Evolutionary conservation across 1,140 invertebrate genomes (phyloP), one percentile per base, ranked within the genome.

Genomic region (Anagrus nilaparvatae): DNA sequence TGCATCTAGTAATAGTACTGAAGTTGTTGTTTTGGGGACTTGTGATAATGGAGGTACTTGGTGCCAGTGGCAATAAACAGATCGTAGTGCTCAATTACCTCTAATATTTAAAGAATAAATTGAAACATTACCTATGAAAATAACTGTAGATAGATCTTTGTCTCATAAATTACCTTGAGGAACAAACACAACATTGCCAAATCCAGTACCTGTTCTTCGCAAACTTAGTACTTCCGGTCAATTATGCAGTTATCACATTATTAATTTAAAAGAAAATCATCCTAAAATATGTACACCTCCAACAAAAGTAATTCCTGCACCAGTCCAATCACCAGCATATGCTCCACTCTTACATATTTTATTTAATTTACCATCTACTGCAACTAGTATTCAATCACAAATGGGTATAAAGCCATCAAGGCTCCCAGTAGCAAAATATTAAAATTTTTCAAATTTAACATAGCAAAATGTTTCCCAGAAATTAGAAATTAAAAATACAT

Each of bases 51-150:
- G 63, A 47, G 51, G 44, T 18, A 61, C 47, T 10, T 81, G 78
- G 78, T 63, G 70, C 45, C 70, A 72, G 24, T 81, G 77, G 75
- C 69, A 65, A 28, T 58, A 77, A 21, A 70, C 77, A 31, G 78
- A 79, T 42, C 62, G 64, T 29, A 65, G 69, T n/a, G 75, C 77
- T n/a, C 72, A 79, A 44, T 59, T 81, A 12, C 79, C 79, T 5
- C 47, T 75, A 3, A 63, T 70, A 19, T 57, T 65, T 14, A 59
- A 63, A 6, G 57, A 63, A 12, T 56, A 62, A 12, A 53, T 39
- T 4, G 77, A 80, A 47, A 74, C 69, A 12, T 77, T 67, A 53
- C 75, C 77, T 8, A 46, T 78, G 24, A 78, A 78, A 36, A 46
- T 79, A n/a, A 58, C 68, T 7, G 55, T 80, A 2, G 73, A 77